These are phyloP conservation scores for Cosmorhoe ocellata DNA, from an alignment of 2,888 invertebrate species.

Conservation along the genomic window DNA sequence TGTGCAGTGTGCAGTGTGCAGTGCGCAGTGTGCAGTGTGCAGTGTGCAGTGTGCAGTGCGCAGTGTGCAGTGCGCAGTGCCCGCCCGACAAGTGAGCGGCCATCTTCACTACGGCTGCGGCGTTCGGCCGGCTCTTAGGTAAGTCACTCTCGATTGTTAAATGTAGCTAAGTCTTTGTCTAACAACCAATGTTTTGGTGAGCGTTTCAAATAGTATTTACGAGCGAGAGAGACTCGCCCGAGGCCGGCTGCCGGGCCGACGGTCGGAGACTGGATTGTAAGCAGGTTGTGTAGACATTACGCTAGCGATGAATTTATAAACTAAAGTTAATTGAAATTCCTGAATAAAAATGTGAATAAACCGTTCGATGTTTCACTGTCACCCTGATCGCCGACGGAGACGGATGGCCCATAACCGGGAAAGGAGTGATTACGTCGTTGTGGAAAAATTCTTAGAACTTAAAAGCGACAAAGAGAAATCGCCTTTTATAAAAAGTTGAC, in stretches of 20 bases:
- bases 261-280: slow-evolving; percentile 62
- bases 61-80: too few species aligned
- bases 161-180: too few species aligned
- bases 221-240: neutral
- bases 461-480: slow-evolving; percentile 46
- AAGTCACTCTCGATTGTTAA: neutral
- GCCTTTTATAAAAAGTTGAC: slow-evolving; percentile 27
- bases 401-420: neutral
- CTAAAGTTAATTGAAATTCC: slow-evolving; percentile 70
- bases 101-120: slow-evolving; percentile 1
- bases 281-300: slow-evolving; percentile 69
- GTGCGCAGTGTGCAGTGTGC: too few species aligned
- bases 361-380: slow-evolving; percentile 42
- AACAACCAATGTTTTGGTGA: too few species aligned
- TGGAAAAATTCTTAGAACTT: slow-evolving; percentile 35
- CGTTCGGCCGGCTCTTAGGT: neutral
- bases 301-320: slow-evolving; percentile 73
- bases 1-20: too few species aligned
- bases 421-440: slow-evolving; percentile 12
- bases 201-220: neutral
- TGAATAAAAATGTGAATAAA: slow-evolving; percentile 63
- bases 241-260: too few species aligned
- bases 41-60: too few species aligned
- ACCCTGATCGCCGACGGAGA: slow-evolving; percentile 20
- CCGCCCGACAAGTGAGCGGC: neutral